Conservation (phyloP, 2,113 vertebrate species). For the Lepus timidus region DNA sequence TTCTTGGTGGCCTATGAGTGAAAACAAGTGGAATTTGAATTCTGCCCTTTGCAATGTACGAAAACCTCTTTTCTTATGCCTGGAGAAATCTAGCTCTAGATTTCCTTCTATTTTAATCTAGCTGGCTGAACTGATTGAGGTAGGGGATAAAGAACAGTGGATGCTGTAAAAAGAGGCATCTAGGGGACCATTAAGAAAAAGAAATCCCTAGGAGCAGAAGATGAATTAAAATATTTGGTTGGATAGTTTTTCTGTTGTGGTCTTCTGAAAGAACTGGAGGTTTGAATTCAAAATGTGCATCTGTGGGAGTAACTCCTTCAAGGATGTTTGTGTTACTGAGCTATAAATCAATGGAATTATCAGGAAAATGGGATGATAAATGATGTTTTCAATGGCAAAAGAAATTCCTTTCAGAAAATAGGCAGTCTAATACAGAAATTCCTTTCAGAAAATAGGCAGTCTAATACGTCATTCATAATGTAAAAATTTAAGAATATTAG, state of each 20-base stretch:
- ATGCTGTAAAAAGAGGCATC: neutral
- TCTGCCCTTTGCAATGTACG: neutral
- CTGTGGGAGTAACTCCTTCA: neutral
- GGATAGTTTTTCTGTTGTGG: neutral
- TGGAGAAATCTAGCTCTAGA: neutral
- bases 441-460: neutral
- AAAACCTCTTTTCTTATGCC: neutral
- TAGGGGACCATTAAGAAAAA: neutral
- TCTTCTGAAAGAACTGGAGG: neutral
- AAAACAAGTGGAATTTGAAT: neutral
- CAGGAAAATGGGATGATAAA: neutral
- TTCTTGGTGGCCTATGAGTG: neutral
- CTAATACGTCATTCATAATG: neutral
- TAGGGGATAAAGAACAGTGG: neutral
- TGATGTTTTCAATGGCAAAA: neutral
- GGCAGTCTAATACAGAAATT: neutral
- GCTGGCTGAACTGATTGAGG: neutral
- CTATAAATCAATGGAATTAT: neutral
- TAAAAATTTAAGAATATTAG: slow-evolving; percentile 21
- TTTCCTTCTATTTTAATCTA: neutral
- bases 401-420: slow-evolving; percentile 23
- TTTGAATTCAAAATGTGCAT: slow-evolving; percentile 26
- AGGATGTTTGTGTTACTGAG: neutral
- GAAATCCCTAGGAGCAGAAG: neutral
- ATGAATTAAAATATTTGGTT: neutral